Evolutionary conservation across 2,113 vertebrate genomes (phyloP).

Genomic region (Okapia johnstoni): DNA sequence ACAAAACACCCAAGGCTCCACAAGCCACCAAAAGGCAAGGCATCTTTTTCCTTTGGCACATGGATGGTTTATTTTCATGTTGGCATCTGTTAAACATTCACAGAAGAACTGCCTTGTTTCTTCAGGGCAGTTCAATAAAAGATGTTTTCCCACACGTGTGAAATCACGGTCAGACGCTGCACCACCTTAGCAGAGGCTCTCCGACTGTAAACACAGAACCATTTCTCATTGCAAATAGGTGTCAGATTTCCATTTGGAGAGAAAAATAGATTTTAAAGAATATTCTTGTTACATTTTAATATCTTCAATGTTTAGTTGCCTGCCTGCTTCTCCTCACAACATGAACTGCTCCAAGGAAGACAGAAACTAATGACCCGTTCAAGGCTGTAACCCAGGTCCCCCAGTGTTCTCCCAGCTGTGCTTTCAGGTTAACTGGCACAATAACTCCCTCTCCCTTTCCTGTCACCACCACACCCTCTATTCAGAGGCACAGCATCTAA

Average conservation of each 20-base stretch:
- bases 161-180: neutral
- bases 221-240: slow-evolving; percentile 55
- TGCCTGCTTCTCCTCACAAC: slow-evolving; percentile 70
- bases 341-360: slow-evolving; percentile 77
- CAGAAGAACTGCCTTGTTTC: slow-evolving; percentile 36
- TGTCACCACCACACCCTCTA: slow-evolving; percentile 7
- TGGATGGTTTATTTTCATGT: slow-evolving; percentile 38
- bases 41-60: neutral
- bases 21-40: slow-evolving; percentile 2
- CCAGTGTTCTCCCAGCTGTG: slow-evolving; percentile 77
- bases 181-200: neutral
- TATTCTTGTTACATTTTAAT: slow-evolving; percentile 66
- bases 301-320: slow-evolving; percentile 73
- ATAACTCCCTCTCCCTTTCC: slow-evolving; percentile 47
- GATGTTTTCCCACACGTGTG: slow-evolving; percentile 37
- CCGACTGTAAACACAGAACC: neutral
- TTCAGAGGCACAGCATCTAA: slow-evolving; percentile 54
- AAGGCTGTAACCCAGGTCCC: slow-evolving; percentile 74
- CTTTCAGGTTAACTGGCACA: slow-evolving; percentile 76
- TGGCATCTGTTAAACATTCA: slow-evolving; percentile 45
- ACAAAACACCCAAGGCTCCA: neutral
- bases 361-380: slow-evolving; percentile 77
- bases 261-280: slow-evolving; percentile 33
- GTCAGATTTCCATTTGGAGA: slow-evolving; percentile 47
- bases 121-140: slow-evolving; percentile 50